Conservation (phyloP, 2,888 invertebrate species). For the Zhuqinia jingwanae region DNA sequence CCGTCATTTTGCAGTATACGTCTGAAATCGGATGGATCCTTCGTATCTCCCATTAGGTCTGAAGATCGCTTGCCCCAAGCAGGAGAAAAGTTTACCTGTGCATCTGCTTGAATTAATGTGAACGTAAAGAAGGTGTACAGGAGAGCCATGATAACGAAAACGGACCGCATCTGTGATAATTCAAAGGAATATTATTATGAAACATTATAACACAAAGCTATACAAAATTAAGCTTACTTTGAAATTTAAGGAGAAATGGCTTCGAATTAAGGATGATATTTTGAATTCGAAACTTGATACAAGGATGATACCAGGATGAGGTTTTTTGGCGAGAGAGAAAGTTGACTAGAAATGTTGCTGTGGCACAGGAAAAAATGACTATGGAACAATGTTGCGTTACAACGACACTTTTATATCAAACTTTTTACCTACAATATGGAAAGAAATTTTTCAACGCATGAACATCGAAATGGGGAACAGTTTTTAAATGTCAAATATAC, state of each 20-base stretch:
- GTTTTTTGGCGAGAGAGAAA: neutral
- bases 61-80: slow-evolving; percentile 83
- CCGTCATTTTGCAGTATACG: slow-evolving; percentile 64
- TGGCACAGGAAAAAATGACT: neutral
- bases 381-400: neutral
- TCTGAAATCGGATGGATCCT: slow-evolving; percentile 61
- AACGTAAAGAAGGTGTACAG: slow-evolving; percentile 69
- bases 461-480: too few relatives aligned
- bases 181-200: too few relatives aligned
- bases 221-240: too few relatives aligned
- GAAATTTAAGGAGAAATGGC: too few relatives aligned
- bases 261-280: too few relatives aligned
- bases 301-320: too few relatives aligned
- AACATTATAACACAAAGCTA: too few relatives aligned
- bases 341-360: neutral
- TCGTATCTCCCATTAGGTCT: slow-evolving; percentile 33
- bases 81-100: slow-evolving; percentile 84
- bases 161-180: slow-evolving; percentile 54
- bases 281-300: too few relatives aligned
- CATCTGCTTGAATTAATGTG: slow-evolving; percentile 78
- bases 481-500: neutral
- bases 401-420: slow-evolving; percentile 9
- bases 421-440: slow-evolving; percentile 25
- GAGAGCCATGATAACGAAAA: slow-evolving; percentile 54
- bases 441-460: neutral